Evolutionary conservation across 2,888 invertebrate species (phyloP).

Genomic region (Patella ulyssiponensis): DNA sequence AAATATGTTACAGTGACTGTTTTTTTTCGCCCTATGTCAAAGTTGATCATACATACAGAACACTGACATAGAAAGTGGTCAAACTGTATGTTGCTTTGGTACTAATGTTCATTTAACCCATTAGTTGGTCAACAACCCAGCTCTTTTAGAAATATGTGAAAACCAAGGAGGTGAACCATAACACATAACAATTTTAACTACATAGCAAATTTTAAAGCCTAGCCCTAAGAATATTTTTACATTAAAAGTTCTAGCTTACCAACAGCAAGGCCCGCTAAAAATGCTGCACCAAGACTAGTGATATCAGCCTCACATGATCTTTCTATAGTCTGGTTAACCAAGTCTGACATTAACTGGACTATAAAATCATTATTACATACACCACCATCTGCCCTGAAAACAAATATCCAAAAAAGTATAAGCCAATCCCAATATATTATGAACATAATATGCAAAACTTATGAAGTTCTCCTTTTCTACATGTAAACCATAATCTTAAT

Average conservation of each 20-base stretch:
- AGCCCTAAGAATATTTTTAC: neutral
- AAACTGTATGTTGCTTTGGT: no score
- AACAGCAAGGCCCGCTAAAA: slow-evolving; percentile 85
- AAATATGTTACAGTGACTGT: no score
- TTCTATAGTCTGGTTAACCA: slow-evolving; percentile 83
- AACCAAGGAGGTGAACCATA: slow-evolving; percentile 1
- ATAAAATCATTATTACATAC: slow-evolving; percentile 95
- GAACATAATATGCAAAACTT: no score
- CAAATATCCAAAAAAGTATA: slow-evolving; percentile 33
- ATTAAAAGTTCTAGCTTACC: slow-evolving; percentile 73
- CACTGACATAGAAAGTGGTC: no score
- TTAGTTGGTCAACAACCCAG: no score
- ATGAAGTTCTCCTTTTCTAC: no score
- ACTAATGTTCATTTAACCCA: no score
- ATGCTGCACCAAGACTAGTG: slow-evolving; percentile 89
- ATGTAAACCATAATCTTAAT: no score
- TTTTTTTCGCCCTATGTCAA: no score
- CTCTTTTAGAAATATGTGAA: no score
- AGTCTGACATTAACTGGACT: slow-evolving; percentile 88
- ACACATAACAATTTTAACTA: slow-evolving; percentile 1
- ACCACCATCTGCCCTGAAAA: slow-evolving; percentile 91
- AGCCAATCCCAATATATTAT: neutral
- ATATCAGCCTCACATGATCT: slow-evolving; percentile 82
- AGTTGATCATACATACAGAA: no score
- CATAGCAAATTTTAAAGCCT: neutral